Base-by-base conservation (phyloP, 2,888 invertebrate genomes). In the Polydrusus tereticollis region DNA sequence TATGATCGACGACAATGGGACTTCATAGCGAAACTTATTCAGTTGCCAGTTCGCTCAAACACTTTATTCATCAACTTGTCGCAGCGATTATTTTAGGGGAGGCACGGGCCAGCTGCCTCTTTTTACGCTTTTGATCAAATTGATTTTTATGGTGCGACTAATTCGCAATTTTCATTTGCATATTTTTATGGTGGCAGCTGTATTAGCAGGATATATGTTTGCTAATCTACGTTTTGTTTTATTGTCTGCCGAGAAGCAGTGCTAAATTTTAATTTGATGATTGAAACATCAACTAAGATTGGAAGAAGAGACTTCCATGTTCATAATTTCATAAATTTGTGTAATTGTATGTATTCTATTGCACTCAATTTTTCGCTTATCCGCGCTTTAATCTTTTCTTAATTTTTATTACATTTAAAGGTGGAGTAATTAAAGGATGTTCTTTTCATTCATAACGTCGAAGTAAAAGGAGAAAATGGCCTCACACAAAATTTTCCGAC, bases 21-120 rank as follows among this genome's bases (percentile, higher is more conserved):
- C 69, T 78, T 80, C 72, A 73, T 77, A 80, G 78, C 80, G 84
- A 83, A 84, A 84, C 84, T 83, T 84, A 84, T 83, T 83, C 84
- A 83, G 82, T 83, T 84, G 84, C 83, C 83, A 83, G 84, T 85
- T 83, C 84, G 82, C 29, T 55, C 55, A 82, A 83, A 83, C 84
- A 83, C 83, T 83, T 84, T 84, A 83, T 83, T 84, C 83, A 83
- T 83, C 83, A 81, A 81, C 81, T 83, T 83, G 82, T 82, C 80
- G 78, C 67, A 20, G 47, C 65, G 82, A 84, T 85, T 84, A 85
- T 85, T 84, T 80, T 78, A 81, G 82, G 83, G 85, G 84, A 82
- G 83, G 83, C 41, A n/a, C 26, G 26, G 43, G 83, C 80, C 85
- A 83, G 83, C 83, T 84, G 85, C 81, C 83, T 80, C 78, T 82